Evolutionary conservation across 1,140 invertebrate species (phyloP).

Genomic region (Dinoponera quadriceps): DNA sequence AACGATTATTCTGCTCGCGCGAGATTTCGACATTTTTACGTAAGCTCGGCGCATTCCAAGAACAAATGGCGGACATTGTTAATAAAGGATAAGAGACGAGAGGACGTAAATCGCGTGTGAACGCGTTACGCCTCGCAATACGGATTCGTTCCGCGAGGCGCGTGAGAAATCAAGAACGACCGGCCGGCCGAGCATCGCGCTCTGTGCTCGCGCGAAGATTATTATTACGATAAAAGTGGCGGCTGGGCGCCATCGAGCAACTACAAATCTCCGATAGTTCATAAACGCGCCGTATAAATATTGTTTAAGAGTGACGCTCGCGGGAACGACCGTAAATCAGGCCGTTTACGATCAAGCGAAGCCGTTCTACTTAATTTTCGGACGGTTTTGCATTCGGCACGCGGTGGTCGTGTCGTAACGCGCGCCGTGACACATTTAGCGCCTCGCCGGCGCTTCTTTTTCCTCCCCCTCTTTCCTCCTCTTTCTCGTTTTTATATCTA

Average conservation of each 20-base stretch:
- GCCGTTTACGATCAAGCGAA: conserved; percentile 47
- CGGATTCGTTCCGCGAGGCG: neutral
- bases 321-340: conserved; percentile 18
- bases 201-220: neutral
- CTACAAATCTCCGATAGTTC: conserved; percentile 46
- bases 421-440: conserved; percentile 15
- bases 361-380: conserved; percentile 13
- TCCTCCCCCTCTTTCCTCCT: conserved; percentile 14
- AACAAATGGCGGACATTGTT: neutral
- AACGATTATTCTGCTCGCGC: neutral
- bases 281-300: conserved; percentile 47
- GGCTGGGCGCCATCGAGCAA: neutral
- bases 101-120: neutral
- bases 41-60: neutral
- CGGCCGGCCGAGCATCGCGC: neutral
- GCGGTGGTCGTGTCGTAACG: conserved; percentile 6
- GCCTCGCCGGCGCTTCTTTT: neutral
- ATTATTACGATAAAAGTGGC: conserved; percentile 13
- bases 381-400: conserved; percentile 26
- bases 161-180: neutral
- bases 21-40: neutral
- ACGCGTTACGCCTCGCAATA: neutral
- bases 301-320: conserved; percentile 41
- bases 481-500: conserved; percentile 47
- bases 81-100: neutral